phyloP scores from a whole-genome alignment of 1,140 invertebrate genomes.

The Schlechtendalia chinensis region DNA sequence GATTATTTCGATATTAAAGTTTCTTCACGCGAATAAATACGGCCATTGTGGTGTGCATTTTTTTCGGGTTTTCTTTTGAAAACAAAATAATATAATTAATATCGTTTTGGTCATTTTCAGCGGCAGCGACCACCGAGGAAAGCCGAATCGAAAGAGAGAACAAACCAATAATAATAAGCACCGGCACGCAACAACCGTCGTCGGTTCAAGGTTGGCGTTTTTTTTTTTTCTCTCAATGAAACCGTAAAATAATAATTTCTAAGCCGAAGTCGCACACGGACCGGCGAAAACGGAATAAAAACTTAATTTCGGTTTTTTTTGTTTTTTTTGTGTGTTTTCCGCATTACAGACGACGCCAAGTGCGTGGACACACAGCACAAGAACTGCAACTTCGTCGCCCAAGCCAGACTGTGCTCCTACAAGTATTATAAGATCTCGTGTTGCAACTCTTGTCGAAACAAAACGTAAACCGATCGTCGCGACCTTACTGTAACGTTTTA shows the following conservation, averaged over 20 bases:
- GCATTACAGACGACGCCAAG: constrained; percentile 39
- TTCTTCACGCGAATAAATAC: too few species aligned
- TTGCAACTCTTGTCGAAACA: constrained; percentile 65
- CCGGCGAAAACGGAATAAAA: background rate
- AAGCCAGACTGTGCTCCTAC: constrained; percentile 76
- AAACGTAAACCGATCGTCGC: constrained; percentile 7
- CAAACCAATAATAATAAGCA: background rate
- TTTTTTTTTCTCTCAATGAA: too few species aligned
- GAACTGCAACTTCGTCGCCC: constrained; percentile 73
- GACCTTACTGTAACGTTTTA: too few species aligned
- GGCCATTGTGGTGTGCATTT: too few species aligned
- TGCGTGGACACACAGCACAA: constrained; percentile 70
- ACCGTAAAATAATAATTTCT: too few species aligned
- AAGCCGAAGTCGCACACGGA: too few species aligned
- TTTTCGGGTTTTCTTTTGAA: too few species aligned
- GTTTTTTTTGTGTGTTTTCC: background rate
- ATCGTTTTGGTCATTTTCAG: background rate
- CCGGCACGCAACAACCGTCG: background rate
- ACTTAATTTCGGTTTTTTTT: too few species aligned
- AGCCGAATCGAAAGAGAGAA: constrained; percentile 29
- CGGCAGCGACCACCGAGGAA: background rate
- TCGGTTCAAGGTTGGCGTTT: constrained; percentile 6
- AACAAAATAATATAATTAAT: too few species aligned
- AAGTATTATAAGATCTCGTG: constrained; percentile 77
- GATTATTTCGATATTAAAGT: too few species aligned